Base-by-base conservation (phyloP, 1,140 invertebrate species). In the Rhyacophila brunnea region DNA sequence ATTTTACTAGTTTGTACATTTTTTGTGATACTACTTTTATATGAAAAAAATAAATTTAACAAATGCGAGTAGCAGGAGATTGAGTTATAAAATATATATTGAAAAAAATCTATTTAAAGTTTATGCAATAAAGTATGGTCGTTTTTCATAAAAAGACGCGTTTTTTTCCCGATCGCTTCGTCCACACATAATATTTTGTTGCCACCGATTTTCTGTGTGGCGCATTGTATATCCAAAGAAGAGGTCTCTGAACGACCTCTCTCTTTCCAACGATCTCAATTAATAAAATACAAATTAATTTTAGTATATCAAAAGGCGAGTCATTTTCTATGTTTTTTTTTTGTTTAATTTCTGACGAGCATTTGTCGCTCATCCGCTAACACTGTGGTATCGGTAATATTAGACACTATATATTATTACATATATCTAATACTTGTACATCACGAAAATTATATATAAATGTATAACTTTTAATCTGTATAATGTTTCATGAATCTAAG, bases 1-100 rank as follows among this genome's bases (percentile, higher is more conserved):
- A 59, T 59, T 59, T 58, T 47, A 59, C 57, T 59, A 59, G 57
- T 59, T 59, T 59, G 57, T 59, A 59, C 57, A 58, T 59, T 59
- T 58, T 59, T 59, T 59, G 57, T 59, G 57, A 59, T 59, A 59
- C 57, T 59, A 59, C 49, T 59, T 59, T 59, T 52, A 59, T 52
- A 49, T 59, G 48, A 47, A 36, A 57, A 28, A 28, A 58, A 48
- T 48, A 43, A 50, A 58, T 43, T 32, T 50, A 40, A 58, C 28
- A 50, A 58, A 46, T 44, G 23, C 45, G 42, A 46, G 47, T 32
- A 36, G 55, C 38, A 28, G 56, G 47, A 51, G 47, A 50, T 50
- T 50, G 47, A 44, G 44, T 50, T 58, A 58, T 58, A 23, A 50
- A 58, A 28, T 28, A 5, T 5, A 5, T 43, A 34, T 45, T 48